phyloP scores from a whole-genome alignment of 2,113 vertebrate species.

The Recurvirostra avosetta region DNA sequence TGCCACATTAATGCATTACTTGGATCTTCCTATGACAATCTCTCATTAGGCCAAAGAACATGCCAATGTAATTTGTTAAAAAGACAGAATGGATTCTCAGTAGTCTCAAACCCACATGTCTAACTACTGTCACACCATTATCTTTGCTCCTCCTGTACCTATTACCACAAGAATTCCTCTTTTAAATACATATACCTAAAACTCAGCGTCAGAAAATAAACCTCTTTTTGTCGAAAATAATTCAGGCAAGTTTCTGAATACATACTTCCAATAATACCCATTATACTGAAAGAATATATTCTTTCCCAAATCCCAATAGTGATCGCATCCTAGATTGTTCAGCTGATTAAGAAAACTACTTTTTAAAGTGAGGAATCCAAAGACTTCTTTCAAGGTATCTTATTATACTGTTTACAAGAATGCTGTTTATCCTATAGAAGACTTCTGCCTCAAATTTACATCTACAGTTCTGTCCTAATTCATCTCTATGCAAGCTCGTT shows the following conservation, averaged over 20 bases:
- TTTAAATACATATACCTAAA: background rate
- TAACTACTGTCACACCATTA: background rate
- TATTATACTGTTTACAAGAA: background rate
- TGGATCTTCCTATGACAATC: background rate
- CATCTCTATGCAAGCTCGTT: background rate
- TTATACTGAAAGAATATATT: background rate
- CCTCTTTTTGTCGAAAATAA: background rate
- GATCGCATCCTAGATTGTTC: background rate
- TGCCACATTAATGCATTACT: background rate
- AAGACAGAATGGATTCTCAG: background rate
- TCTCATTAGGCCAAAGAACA: background rate
- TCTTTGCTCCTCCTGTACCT: background rate
- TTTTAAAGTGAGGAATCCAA: background rate
- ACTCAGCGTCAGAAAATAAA: background rate
- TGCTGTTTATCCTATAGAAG: background rate
- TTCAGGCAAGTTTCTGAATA: background rate
- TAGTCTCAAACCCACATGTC: background rate
- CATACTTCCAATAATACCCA: background rate
- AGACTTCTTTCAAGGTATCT: background rate
- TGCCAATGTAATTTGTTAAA: background rate
- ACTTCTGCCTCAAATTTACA: background rate
- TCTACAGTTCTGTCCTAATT: background rate
- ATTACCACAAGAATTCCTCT: background rate
- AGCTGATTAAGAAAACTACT: background rate
- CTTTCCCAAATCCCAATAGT: background rate